Conservation (phyloP, 2,797 vertebrate species). For the Urosaurus nigricauda region DNA sequence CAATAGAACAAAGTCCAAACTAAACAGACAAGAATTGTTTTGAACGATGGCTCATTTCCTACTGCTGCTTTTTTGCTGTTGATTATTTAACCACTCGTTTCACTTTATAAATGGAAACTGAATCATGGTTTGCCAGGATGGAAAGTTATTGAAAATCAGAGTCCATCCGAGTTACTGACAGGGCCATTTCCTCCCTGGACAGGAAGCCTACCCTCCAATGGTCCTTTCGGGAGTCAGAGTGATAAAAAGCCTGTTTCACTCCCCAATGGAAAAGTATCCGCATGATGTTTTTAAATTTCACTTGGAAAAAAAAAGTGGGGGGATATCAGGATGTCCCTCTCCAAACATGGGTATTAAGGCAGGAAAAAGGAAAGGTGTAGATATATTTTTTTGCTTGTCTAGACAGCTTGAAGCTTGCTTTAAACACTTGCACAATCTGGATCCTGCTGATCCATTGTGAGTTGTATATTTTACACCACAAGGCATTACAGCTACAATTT, state of each 20-base stretch:
- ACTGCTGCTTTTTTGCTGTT: conserved; percentile 72
- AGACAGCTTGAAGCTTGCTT: conserved; percentile 70
- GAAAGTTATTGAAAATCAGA: conserved; percentile 81
- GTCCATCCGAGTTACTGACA: conserved; percentile 76
- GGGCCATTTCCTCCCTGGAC: conserved; percentile 79
- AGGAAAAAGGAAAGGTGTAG: conserved; percentile 80
- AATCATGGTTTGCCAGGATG: conserved; percentile 79
- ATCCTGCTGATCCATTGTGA: conserved; percentile 22
- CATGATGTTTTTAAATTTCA: conserved; percentile 68
- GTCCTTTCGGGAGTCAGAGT: conserved; percentile 73
- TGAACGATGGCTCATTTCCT: conserved; percentile 81
- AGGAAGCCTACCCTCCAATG: conserved; percentile 78
- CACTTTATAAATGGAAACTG: conserved; percentile 84
- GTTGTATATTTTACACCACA: conserved; percentile 29
- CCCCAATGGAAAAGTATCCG: conserved; percentile 63
- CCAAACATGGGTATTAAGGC: conserved; percentile 77
- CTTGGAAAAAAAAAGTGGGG: conserved; percentile 60
- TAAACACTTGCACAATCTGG: conserved; percentile 65
- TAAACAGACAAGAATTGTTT: conserved; percentile 79
- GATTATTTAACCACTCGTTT: conserved; percentile 77
- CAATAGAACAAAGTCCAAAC: conserved; percentile 75
- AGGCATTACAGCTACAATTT: conserved; percentile 32
- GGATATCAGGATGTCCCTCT: conserved; percentile 78
- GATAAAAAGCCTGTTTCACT: conserved; percentile 77
- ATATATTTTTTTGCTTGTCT: conserved; percentile 73